Conservation (phyloP, 2,113 vertebrate species). For the Tragelaphus scriptus region DNA sequence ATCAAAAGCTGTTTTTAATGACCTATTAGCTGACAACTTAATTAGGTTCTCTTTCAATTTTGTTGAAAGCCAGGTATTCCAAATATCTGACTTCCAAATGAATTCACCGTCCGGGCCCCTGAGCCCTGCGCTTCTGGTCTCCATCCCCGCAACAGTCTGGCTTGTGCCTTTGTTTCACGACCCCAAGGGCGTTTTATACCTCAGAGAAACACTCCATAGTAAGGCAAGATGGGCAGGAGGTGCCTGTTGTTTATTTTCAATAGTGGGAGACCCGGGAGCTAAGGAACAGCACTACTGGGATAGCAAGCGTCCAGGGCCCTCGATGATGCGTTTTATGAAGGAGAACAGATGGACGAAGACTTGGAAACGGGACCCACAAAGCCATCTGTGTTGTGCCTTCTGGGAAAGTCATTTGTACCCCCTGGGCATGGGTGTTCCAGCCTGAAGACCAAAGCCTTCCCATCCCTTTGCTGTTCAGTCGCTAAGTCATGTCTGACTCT, state of each 20-base stretch:
- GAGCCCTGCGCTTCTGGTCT: neutral
- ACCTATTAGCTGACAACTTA: neutral
- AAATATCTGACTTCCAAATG: neutral
- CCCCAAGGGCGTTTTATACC: neutral
- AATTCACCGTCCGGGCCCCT: neutral
- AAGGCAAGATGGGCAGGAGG: neutral
- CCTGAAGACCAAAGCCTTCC: neutral
- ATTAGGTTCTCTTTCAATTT: constrained; percentile 31
- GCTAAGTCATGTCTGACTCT: neutral
- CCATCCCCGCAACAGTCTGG: too few species aligned
- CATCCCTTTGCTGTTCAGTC: neutral
- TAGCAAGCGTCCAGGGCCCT: accelerated
- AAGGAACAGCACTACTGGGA: neutral
- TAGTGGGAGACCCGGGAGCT: neutral
- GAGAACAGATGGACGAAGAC: neutral
- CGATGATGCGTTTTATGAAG: neutral
- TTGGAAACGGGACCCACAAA: neutral
- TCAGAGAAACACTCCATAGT: neutral
- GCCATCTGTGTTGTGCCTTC: neutral
- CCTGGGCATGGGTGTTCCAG: neutral
- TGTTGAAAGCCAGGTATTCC: constrained; percentile 17
- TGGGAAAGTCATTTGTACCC: neutral
- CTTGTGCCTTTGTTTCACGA: neutral
- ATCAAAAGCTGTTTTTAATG: neutral
- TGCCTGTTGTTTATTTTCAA: accelerated